phyloP scores from a whole-genome alignment of 2,797 vertebrate species.

The Pristis pectinata region DNA sequence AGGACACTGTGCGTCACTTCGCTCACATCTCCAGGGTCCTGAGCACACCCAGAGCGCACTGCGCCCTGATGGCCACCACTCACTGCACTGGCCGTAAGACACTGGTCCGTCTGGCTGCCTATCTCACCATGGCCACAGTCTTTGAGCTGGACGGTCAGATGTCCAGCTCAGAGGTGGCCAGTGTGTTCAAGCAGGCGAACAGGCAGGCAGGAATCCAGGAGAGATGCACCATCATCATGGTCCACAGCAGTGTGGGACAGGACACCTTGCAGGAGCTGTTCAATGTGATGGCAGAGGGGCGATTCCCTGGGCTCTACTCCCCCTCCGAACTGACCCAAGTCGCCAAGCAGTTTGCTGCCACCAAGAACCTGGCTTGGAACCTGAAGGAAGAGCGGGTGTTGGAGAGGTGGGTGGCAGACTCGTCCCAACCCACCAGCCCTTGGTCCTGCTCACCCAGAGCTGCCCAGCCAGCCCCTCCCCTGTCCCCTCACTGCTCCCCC shows the following conservation, averaged over 20 bases:
- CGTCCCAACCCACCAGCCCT: no score
- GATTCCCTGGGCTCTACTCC: constrained; percentile 56
- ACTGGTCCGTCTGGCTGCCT: constrained; percentile 59
- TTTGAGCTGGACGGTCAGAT: constrained; percentile 57
- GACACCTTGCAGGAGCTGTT: constrained; percentile 57
- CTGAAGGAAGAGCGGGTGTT: constrained; percentile 50
- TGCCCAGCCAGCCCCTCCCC: no score
- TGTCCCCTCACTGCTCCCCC: no score
- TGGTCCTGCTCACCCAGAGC: no score
- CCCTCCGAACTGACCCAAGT: constrained; percentile 54
- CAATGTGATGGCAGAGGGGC: constrained; percentile 56
- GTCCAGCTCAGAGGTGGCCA: constrained; percentile 47
- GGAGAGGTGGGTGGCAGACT: constrained; percentile 56
- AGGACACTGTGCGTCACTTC: constrained; percentile 57
- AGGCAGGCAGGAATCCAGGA: constrained; percentile 50
- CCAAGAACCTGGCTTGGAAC: constrained; percentile 45
- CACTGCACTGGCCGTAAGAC: constrained; percentile 65
- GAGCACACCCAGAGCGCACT: constrained; percentile 64
- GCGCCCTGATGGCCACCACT: constrained; percentile 55
- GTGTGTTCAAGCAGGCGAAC: constrained; percentile 57
- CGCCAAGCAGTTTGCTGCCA: constrained; percentile 44
- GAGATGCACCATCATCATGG: constrained; percentile 57
- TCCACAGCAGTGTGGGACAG: constrained; percentile 53
- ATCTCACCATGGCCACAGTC: constrained; percentile 53
- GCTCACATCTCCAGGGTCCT: constrained; percentile 62